phyloP scores from a whole-genome alignment of 1,140 invertebrate genomes.

The Lasioglossum albipes region DNA sequence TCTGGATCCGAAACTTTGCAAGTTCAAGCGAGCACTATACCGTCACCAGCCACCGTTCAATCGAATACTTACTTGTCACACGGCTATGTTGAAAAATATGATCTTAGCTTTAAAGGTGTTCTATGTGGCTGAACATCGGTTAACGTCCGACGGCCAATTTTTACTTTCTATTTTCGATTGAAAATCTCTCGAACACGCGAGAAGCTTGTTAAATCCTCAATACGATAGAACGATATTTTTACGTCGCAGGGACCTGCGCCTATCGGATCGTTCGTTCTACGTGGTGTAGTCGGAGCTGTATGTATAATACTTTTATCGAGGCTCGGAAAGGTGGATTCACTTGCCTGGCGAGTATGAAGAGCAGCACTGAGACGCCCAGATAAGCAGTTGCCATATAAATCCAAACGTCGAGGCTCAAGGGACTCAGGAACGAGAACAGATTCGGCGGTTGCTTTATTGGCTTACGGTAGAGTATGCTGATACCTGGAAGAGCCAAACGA shows the following conservation, averaged over 20 bases:
- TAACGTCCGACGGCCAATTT: neutral
- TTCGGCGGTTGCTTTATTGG: constrained; percentile 94
- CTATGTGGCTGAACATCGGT: too few relatives aligned
- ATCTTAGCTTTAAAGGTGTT: too few relatives aligned
- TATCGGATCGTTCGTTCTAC: neutral
- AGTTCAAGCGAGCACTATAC: too few relatives aligned
- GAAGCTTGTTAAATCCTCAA: neutral
- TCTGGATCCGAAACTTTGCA: too few relatives aligned
- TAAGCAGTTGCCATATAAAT: constrained; percentile 97
- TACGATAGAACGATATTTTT: neutral
- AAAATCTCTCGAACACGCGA: neutral
- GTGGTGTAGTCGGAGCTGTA: constrained; percentile 8
- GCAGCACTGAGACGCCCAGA: constrained; percentile 93
- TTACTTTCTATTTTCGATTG: too few relatives aligned
- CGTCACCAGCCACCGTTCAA: too few relatives aligned
- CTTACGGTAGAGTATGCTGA: constrained; percentile 95
- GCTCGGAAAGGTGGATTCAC: constrained; percentile 65
- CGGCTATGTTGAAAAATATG: neutral
- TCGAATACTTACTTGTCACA: neutral
- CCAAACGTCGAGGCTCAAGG: constrained; percentile 96
- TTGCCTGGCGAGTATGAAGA: constrained; percentile 95
- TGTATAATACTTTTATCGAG: constrained; percentile 43
- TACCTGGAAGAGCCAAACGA: constrained; percentile 79
- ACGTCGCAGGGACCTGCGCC: neutral
- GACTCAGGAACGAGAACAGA: constrained; percentile 96